A percentile compares a stretch with the other conserved stretches of the same genome.
These are phyloP conservation scores for Drosophila nigrodunni DNA, from an alignment of 1,140 invertebrate genomes.

Conservation along the genomic window DNA sequence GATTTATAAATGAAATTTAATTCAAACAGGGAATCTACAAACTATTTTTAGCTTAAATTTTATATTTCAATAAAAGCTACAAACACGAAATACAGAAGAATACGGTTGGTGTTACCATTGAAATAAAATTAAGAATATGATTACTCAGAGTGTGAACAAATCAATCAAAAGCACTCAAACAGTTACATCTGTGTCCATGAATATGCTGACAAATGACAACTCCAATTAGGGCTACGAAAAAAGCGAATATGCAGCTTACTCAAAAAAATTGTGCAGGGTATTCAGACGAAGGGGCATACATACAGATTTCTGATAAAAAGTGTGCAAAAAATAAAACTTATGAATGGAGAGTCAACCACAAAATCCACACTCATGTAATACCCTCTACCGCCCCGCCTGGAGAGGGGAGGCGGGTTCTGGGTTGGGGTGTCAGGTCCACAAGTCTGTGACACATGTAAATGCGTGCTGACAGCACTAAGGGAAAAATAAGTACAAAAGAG, in stretches of 20 bases:
- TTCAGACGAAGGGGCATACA: constrained; percentile 24
- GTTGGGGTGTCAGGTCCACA: constrained; percentile 15
- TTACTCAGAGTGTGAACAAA: background rate
- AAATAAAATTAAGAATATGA: background rate
- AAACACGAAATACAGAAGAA: too few species aligned
- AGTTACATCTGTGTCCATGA: constrained; percentile 6
- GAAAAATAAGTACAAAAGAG: constrained; percentile 62
- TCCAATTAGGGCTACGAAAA: constrained; percentile 42
- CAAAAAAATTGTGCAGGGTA: constrained; percentile 12
- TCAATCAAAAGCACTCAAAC: constrained; percentile 8
- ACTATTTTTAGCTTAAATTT: too few species aligned
- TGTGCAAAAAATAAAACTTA: constrained; percentile 19
- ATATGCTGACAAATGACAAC: constrained; percentile 44
- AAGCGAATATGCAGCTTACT: background rate
- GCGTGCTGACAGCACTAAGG: constrained; percentile 72
- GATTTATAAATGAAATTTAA: too few species aligned
- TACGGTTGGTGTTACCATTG: too few species aligned
- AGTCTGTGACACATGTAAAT: constrained; percentile 77
- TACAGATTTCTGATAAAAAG: constrained; percentile 18
- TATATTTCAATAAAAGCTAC: too few species aligned
- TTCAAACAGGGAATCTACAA: too few species aligned
- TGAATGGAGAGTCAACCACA: constrained; percentile 53
- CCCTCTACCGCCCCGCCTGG: background rate
- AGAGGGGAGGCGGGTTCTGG: background rate
- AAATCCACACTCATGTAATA: constrained; percentile 57